Evolutionary conservation across 92 coral and sea anemone species (phyloP), one percentile per base, ranked within the genome.

Genomic region (Heliopora coerulea): DNA sequence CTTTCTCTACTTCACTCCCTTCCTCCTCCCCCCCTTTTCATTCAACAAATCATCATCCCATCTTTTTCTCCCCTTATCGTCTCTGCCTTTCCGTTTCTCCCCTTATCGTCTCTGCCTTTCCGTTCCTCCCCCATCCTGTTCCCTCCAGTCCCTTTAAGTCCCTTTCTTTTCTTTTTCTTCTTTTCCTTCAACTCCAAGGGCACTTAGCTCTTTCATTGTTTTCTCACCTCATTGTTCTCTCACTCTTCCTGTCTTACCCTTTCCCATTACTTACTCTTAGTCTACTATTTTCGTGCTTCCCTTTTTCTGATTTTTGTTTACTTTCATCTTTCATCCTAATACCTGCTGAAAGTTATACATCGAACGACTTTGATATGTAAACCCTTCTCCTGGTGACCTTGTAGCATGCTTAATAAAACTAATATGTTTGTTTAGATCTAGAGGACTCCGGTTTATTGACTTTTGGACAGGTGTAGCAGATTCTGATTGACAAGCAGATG

Each of bases 321-420:
- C 52, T 8, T 46, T 2, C 15, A 7, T 8, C 10, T n/a, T 6
- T 7, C 2, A 2, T 46, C 7, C 14, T 15, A 8, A n/a, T 26
- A 34, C 88, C 74, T 65, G 68, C 58, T 68, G 49, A 49, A 33
- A 56, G 58, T 58, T 76, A 66, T 89, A 89, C 97, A 92, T 89
- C 19, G 91, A 87, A 29, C 97, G 68, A 44, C 90, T 80, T 12
- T 81, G 86, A 75, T 70, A 92, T 9, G 73, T 73, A 59, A 92
- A 92, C 21, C 97, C 97, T 72, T 87, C 97, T 27, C 97, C 96
- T 24, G 97, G 97, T 73, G 97, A 92, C 70, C 85, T 85, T 54
- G 72, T 80, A 34, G 87, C 81, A 42, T 85, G 85, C 67, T 65
- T 78, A 28, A 92, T 72, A 59, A 78, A 80, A 42, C 80, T 84